A percentile compares a stretch with the other conserved stretches of the same genome.
These are phyloP conservation scores for Trissolcus basalis DNA, from an alignment of 1,140 invertebrate genomes.

Conservation along the genomic window DNA sequence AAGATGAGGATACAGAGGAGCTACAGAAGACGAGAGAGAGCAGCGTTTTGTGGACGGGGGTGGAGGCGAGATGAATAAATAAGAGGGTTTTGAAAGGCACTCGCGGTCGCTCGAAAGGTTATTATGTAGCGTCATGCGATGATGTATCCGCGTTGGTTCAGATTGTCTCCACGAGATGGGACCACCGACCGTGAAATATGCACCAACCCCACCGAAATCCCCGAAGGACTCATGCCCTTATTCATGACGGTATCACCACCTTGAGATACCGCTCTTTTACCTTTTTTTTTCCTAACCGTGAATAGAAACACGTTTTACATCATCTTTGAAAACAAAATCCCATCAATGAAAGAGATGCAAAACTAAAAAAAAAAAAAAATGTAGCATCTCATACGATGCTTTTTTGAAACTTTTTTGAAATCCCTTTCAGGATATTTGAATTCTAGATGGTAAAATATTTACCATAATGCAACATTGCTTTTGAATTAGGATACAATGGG, in stretches of 20 bases:
- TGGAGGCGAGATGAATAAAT: constrained; percentile 76
- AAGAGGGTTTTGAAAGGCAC: constrained; percentile 74
- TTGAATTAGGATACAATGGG: too few species aligned
- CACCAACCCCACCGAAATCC: constrained; percentile 72
- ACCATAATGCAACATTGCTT: too few species aligned
- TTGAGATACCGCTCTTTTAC: constrained; percentile 56
- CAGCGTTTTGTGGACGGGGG: constrained; percentile 38
- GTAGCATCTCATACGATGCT: too few species aligned
- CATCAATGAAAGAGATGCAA: constrained; percentile 12
- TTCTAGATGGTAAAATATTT: too few species aligned
- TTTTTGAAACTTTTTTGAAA: too few species aligned
- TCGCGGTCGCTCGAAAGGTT: constrained; percentile 65
- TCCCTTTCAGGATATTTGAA: too few species aligned
- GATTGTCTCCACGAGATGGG: constrained; percentile 76
- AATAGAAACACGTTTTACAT: constrained; percentile 20
- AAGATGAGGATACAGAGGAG: constrained; percentile 26
- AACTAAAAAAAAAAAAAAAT: too few species aligned
- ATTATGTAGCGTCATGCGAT: constrained; percentile 76
- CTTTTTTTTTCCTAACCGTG: constrained; percentile 12
- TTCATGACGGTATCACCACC: constrained; percentile 70
- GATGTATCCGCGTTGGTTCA: constrained; percentile 75
- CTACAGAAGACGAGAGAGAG: constrained; percentile 20
- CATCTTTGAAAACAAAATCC: constrained; percentile 13
- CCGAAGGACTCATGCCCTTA: constrained; percentile 66
- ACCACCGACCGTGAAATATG: constrained; percentile 76